Base-by-base conservation (phyloP, 2,113 vertebrate genomes). In the Amphiprion percula region DNA sequence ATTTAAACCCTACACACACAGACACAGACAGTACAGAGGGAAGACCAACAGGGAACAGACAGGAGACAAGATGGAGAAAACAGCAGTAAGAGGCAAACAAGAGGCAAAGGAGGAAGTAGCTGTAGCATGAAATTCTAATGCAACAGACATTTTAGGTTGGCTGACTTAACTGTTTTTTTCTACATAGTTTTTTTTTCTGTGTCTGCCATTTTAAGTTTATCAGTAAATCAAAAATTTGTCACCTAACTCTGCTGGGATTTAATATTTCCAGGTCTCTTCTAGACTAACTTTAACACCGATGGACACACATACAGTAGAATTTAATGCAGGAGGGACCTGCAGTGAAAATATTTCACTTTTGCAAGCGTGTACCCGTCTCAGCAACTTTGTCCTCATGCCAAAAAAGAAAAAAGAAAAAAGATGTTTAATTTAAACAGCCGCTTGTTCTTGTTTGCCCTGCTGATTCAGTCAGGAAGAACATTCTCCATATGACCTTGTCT, bases 401-500 rank as follows among this genome's bases (percentile, higher is more conserved):
- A 52, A 23, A 53, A 53, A 30, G 44, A 39, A 52, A 26, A 24
- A 59, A 41, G 28, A 39, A 69, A 77, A 41, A 16, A 14, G 1
- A 56, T 10, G 55, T 72, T 82, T 69, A 74, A 72, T 80, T 75
- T 6, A 61, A 76, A 74, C 39, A 74, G 52, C 54, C 58, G 55
- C 71, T 61, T 5, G 3, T 26, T 65, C 70, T 28, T 80, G 69
- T 88, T 90, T 82, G 72, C 28, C 24, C 14, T 69, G 56, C 37
- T 59, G 70, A 80, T 59, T 84, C 60, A 79, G 61, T 65, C 58
- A 17, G 61, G 50, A 37, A 66, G 81, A 80, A 74, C 75, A 79
- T 69, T 67, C 55, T 70, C 30, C n/a, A 7, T 47, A 21, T 77
- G 73, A 85, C 85, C 74, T 81, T 81, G 80, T 47, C 30, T 74